Base-by-base conservation (phyloP, 2,888 invertebrate genomes). In the Drosophila ustulata region DNA sequence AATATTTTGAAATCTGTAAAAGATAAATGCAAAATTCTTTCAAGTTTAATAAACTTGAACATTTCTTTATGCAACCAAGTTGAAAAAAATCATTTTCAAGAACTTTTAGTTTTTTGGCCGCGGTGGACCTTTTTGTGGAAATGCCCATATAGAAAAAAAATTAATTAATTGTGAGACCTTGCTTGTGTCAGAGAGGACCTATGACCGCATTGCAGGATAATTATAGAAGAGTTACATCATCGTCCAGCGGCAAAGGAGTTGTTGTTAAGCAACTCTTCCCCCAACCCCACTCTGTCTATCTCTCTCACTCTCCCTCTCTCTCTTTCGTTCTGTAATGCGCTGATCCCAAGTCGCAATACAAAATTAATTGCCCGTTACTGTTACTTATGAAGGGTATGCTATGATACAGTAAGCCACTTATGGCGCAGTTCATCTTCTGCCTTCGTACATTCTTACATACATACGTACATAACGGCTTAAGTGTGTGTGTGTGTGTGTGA, bases 351-450 rank as follows among this genome's bases (percentile, higher is more conserved):
- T 62, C 50, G 52, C 51, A 64, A 64, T 55, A 63, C 57, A 66
- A 68, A 66, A 51, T 66, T 82, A 87, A 82, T 87, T 82, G 74
- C 66, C 62, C 50, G 70, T 72, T 75, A 71, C 56, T 47, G 25
- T 53, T 58, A 61, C 72, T 68, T 65, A 51, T 64, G 52, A 30
- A 56, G 49, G 28, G 47, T 68, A 77, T 63, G 62, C 71, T 87
- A 76, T 72, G 52, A 56, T 63, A 78, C 56, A 66, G 80, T 85
- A 69, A 75, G 80, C 74, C 82, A 83, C 88, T 88, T 88, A 83
- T 72, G 82, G 86, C 82, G 82, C 88, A 82, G 88, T 88, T 71
- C 52, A 45, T 34, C 49, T 59, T 30, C 11, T 56, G 52, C 46
- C 53, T 25, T 47, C 18, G 25, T 32, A 56, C 46, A 57, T 25